Conservation (phyloP, 2,888 invertebrate species). For the Aricia artaxerxes region DNA sequence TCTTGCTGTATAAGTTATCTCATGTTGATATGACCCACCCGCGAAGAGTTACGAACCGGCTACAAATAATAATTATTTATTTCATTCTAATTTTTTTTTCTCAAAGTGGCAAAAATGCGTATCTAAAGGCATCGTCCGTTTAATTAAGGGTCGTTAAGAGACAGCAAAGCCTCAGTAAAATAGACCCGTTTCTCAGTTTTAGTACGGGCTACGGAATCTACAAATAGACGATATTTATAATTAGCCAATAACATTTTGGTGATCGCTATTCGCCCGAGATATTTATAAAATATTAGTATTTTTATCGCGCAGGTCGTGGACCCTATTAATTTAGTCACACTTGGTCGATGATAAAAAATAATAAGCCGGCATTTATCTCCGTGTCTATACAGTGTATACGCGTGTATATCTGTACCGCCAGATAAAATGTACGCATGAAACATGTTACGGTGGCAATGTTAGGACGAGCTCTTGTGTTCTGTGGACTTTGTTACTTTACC, state of each 20-base stretch:
- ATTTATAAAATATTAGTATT: slow-evolving; percentile 9
- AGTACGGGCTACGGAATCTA: too few species aligned
- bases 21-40: too few species aligned
- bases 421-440: slow-evolving; percentile 43
- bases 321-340: slow-evolving; percentile 39
- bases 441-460: slow-evolving; percentile 48
- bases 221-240: not conserved
- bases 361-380: slow-evolving; percentile 44
- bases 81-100: too few species aligned
- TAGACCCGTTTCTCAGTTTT: too few species aligned
- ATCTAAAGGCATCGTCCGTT: too few species aligned
- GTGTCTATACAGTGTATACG: not conserved
- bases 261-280: not conserved
- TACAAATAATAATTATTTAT: too few species aligned
- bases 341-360: slow-evolving; percentile 50
- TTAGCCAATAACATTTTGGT: not conserved
- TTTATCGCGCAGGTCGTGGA: slow-evolving; percentile 38
- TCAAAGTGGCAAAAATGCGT: too few species aligned
- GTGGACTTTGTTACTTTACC: slow-evolving; percentile 46
- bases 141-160: too few species aligned
- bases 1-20: not conserved
- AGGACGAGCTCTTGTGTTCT: slow-evolving; percentile 43
- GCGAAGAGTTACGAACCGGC: too few species aligned
- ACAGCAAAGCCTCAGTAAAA: too few species aligned
- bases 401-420: slow-evolving; percentile 51